Evolutionary conservation across 2,113 vertebrate species (phyloP).

Genomic region (Xenus cinereus): DNA sequence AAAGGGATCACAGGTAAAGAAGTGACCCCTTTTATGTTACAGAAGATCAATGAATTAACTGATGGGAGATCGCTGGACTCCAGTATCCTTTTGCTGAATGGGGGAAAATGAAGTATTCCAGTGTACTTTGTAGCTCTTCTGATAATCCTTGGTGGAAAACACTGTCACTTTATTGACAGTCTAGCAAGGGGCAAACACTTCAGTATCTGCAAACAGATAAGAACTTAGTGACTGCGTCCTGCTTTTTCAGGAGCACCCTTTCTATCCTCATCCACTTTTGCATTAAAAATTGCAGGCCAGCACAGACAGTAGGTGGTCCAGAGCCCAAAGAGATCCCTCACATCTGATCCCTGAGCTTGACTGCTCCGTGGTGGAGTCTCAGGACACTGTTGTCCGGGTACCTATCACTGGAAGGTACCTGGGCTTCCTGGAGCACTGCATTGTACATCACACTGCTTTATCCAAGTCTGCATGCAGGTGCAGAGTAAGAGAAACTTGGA

Average conservation of each 20-base stretch:
- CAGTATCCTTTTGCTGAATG: slow-evolving; percentile 82
- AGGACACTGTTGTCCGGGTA: neutral
- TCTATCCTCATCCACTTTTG: neutral
- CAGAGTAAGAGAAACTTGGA: neutral
- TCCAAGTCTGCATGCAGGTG: neutral
- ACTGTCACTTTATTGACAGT: neutral
- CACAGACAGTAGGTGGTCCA: neutral
- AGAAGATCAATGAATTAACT: slow-evolving; percentile 80
- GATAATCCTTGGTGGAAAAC: neutral
- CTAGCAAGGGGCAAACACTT: neutral
- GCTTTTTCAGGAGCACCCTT: neutral
- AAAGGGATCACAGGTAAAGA: slow-evolving; percentile 81
- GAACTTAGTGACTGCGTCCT: neutral
- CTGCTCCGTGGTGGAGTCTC: neutral
- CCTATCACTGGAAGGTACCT: neutral
- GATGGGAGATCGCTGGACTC: slow-evolving; percentile 82
- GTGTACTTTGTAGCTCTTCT: neutral
- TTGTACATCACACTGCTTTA: neutral
- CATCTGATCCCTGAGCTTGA: neutral
- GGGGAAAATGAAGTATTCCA: neutral
- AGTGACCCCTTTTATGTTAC: slow-evolving; percentile 86
- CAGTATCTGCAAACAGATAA: neutral
- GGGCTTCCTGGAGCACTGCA: neutral
- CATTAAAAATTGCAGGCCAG: neutral
- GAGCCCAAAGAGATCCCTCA: neutral